Conservation (phyloP, 2,888 invertebrate species). For the Lacanobia wlatinum region DNA sequence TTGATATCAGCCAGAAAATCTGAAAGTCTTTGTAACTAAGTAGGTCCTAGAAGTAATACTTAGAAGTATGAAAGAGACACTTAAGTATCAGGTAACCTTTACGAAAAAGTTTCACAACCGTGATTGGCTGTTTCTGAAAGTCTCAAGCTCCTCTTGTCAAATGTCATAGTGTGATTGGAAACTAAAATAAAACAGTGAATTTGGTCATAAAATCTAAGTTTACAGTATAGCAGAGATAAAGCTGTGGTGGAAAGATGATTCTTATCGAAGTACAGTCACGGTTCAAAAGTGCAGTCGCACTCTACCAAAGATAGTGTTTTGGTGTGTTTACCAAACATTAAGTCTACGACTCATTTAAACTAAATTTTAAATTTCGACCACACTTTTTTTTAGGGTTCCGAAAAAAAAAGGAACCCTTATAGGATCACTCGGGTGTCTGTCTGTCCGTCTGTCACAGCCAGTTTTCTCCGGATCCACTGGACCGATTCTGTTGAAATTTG, state of each 20-base stretch:
- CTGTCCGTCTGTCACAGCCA: too few relatives aligned
- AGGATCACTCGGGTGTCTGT: too few relatives aligned
- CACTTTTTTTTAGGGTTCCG: too few relatives aligned
- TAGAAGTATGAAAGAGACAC: not conserved
- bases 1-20: constrained; percentile 37
- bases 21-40: constrained; percentile 32
- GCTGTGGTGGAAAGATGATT: too few relatives aligned
- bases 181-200: not conserved
- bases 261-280: not conserved
- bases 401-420: too few relatives aligned
- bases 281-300: not conserved
- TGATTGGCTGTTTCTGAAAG: constrained; percentile 14
- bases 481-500: too few relatives aligned
- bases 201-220: not conserved
- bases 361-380: too few relatives aligned
- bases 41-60: constrained; percentile 1
- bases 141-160: constrained; percentile 9
- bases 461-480: too few relatives aligned
- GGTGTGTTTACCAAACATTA: too few relatives aligned
- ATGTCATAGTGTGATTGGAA: constrained; percentile 7
- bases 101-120: constrained; percentile 10
- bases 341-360: too few relatives aligned
- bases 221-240: not conserved
- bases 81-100: constrained; percentile 30
- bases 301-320: not conserved